A percentile compares a stretch with the other conserved stretches of the same genome.
Evolutionary conservation across 2,113 vertebrate species (phyloP).

Genomic region (Stigmatopora argus): DNA sequence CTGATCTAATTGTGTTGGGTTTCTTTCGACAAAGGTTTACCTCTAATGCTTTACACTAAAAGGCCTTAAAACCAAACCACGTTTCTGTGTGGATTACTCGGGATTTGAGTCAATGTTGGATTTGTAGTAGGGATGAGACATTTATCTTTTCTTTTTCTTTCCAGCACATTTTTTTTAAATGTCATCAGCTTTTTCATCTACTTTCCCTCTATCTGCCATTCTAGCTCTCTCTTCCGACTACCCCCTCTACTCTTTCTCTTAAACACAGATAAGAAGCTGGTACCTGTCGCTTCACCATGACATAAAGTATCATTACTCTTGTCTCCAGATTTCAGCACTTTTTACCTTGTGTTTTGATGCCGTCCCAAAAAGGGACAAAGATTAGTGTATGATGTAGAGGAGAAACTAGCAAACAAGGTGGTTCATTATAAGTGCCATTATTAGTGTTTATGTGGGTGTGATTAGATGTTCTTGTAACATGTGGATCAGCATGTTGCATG

Average conservation of each 20-base stretch:
- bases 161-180: conserved; percentile 30
- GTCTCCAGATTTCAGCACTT: conserved; percentile 29
- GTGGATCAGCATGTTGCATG: conserved; percentile 37
- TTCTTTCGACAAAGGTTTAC: conserved; percentile 35
- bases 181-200: conserved; percentile 43
- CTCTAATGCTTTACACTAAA: conserved; percentile 45
- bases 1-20: conserved; percentile 26
- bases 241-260: conserved; percentile 34
- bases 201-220: conserved; percentile 16
- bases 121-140: conserved; percentile 61
- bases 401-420: conserved; percentile 36
- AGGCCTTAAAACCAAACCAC: conserved; percentile 58
- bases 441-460: conserved; percentile 41
- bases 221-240: conserved; percentile 19
- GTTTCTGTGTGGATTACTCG: conserved; percentile 60
- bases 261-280: conserved; percentile 35
- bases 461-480: conserved; percentile 43
- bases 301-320: conserved; percentile 26
- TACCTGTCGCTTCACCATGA: conserved; percentile 22
- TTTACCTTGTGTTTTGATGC: conserved; percentile 38
- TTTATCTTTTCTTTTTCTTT: conserved; percentile 46
- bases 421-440: conserved; percentile 38
- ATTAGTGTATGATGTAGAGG: conserved; percentile 45
- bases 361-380: conserved; percentile 46
- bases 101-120: conserved; percentile 68